Base-by-base conservation (phyloP, 2,888 invertebrate species). In the Agrilus mali region DNA sequence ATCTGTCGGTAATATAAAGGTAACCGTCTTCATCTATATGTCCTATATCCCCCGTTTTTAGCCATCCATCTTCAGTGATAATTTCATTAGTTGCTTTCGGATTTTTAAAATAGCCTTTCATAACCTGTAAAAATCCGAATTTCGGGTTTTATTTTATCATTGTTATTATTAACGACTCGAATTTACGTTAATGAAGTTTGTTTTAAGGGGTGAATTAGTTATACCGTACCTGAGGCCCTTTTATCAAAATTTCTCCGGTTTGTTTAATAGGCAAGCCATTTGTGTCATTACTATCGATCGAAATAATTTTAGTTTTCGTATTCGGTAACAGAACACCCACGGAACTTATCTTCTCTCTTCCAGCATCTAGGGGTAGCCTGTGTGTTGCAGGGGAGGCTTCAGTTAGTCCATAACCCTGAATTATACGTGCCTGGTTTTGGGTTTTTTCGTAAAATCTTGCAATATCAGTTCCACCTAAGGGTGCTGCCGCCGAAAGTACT, bases 91-190 rank as follows among this genome's bases (percentile, higher is more conserved):
- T 88, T 0, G 84, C 86, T 57, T 80, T 67, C 6, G 76, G 73
- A 57, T 86, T 82, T 46, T 82, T 75, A 47, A 74, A 72, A 59
- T 90, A 90, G 0, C 86, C 55, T 40, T 54, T 54, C 84, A 87
- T 87, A 2, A 86, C 75, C 66, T 86, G 83, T 0, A 85, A 41
- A 12, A 32, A 36, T 32, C n/a, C n/a, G n/a, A n/a, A n/a, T n/a
- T n/a, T n/a, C n/a, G n/a, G n/a, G n/a, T n/a, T n/a, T n/a, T n/a
- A n/a, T n/a, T n/a, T n/a, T n/a, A n/a, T n/a, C n/a, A n/a, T n/a
- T n/a, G n/a, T n/a, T n/a, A n/a, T n/a, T n/a, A n/a, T n/a, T n/a
- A n/a, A n/a, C n/a, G n/a, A n/a, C n/a, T n/a, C n/a, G n/a, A n/a
- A 39, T n/a, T 17, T 17, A 4, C 4, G 4, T 17, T 17, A 17